These are phyloP conservation scores for Chloropsis cyanopogon DNA, from an alignment of 2,113 vertebrate species.

Conservation along the genomic window DNA sequence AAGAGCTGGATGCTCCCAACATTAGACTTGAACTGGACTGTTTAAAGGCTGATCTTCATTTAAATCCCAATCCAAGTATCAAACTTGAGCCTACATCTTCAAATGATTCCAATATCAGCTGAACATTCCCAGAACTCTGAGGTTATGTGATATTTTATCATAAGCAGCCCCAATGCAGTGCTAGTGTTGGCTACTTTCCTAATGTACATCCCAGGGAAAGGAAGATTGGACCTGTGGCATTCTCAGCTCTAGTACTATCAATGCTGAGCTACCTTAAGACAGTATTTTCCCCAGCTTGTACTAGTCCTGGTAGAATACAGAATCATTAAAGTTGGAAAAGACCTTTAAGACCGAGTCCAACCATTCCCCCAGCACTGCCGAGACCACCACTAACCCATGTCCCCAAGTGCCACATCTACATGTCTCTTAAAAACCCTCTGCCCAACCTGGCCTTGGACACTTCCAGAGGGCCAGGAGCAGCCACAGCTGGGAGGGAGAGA, in stretches of 20 bases:
- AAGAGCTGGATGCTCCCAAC: background rate
- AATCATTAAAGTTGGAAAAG: background rate
- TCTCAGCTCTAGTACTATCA: background rate
- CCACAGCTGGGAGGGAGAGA: fast-evolving
- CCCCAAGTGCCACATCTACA: background rate
- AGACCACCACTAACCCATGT: background rate
- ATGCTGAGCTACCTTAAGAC: background rate
- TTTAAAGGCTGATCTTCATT: background rate
- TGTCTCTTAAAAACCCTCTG: background rate
- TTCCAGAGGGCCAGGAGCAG: background rate
- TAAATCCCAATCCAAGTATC: background rate
- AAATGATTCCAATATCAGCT: background rate
- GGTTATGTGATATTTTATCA: background rate
- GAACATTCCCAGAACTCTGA: background rate
- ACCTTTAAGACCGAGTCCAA: background rate
- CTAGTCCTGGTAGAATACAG: background rate
- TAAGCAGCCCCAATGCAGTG: background rate
- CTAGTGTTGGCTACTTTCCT: background rate
- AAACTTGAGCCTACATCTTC: background rate
- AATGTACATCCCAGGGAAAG: background rate
- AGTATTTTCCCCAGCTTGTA: background rate
- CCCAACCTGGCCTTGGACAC: background rate
- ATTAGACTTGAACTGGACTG: background rate
- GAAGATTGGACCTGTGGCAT: background rate
- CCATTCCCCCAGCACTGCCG: background rate